Conservation (phyloP, 2,888 invertebrate species). For the Cinara cedri region DNA sequence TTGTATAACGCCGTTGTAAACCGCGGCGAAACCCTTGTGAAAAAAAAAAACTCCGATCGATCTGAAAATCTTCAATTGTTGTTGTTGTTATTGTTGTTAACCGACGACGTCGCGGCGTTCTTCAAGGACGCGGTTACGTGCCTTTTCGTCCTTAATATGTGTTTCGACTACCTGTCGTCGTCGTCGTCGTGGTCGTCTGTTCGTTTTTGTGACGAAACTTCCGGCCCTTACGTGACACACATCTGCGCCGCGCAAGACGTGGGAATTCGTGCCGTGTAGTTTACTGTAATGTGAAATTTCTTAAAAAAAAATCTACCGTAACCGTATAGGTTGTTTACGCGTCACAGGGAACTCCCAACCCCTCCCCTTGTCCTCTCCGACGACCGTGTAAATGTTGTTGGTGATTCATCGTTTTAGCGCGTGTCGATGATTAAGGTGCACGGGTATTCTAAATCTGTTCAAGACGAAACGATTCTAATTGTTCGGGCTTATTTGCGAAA, state of each 20-base stretch:
- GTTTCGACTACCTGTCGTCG: neutral
- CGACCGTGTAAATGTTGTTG: neutral
- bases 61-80: neutral
- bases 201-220: slow-evolving; percentile 9
- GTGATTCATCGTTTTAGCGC: neutral
- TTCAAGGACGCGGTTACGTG: neutral
- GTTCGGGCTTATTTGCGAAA: too few relatives aligned
- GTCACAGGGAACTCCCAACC: neutral
- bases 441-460: too few relatives aligned
- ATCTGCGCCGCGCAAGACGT: neutral
- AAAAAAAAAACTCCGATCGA: neutral
- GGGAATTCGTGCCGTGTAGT: neutral
- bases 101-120: too few relatives aligned
- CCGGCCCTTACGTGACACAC: slow-evolving; percentile 8
- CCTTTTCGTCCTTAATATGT: neutral
- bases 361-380: neutral
- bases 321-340: slow-evolving; percentile 5
- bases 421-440: neutral
- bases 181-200: neutral
- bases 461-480: too few relatives aligned
- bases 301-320: slow-evolving; percentile 26
- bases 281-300: neutral
- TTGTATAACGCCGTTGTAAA: too few relatives aligned
- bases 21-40: too few relatives aligned
- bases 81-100: too few relatives aligned